phyloP scores from a whole-genome alignment of 2,888 invertebrate species.

The Drosophila tripunctata region DNA sequence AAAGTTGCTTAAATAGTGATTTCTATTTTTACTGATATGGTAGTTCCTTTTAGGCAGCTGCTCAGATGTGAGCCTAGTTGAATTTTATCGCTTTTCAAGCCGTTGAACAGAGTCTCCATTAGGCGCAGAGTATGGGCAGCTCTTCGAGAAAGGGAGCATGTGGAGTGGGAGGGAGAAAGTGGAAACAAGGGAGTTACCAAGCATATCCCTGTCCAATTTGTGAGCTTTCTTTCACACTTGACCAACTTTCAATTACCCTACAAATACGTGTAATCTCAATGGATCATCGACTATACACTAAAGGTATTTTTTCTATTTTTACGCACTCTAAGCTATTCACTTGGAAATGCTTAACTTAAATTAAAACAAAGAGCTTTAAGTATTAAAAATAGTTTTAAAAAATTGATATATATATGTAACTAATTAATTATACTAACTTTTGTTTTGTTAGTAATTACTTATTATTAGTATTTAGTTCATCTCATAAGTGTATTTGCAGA shows the following conservation, averaged over 20 bases:
- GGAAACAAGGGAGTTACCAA: neutral
- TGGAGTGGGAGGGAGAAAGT: neutral
- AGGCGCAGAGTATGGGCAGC: constrained; percentile 18
- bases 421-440: too few relatives aligned
- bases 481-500: constrained; percentile 9
- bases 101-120: constrained; percentile 57
- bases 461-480: neutral
- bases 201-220: constrained; percentile 33
- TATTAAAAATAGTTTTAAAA: too few relatives aligned
- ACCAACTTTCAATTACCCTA: constrained; percentile 76
- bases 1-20: constrained; percentile 42
- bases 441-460: neutral
- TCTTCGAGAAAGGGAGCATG: neutral
- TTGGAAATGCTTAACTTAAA: too few relatives aligned
- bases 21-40: constrained; percentile 11
- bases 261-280: constrained; percentile 11
- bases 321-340: too few relatives aligned
- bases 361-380: too few relatives aligned
- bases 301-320: neutral
- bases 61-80: constrained; percentile 40
- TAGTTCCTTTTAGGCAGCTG: constrained; percentile 37
- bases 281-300: neutral
- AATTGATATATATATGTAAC: too few relatives aligned
- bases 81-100: constrained; percentile 71
- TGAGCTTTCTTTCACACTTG: constrained; percentile 63